Percentiles rank a stretch among this genome's conserved stretches.
These are phyloP conservation scores for Platygyra sinensis DNA, from an alignment of 64 coral and sea anemone species.

Conservation along the genomic window DNA sequence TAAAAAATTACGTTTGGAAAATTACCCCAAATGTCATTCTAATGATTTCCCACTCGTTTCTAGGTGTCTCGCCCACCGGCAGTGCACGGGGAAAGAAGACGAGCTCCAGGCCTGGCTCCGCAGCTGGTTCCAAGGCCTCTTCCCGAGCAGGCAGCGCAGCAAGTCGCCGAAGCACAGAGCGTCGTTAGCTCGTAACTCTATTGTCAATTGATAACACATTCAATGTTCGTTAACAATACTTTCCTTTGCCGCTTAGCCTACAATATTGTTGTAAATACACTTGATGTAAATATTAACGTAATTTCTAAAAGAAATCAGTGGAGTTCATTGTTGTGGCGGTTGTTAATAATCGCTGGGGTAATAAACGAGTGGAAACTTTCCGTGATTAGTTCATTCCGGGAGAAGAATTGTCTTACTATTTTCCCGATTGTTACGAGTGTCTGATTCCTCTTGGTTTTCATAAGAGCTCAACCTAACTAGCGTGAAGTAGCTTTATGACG, in stretches of 20 bases:
- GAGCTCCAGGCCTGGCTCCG: slow-evolving; percentile 59
- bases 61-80: slow-evolving; percentile 61
- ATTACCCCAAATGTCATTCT: too few species aligned
- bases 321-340: not conserved
- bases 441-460: not conserved
- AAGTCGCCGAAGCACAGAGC: slow-evolving; percentile 69
- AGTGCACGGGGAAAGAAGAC: slow-evolving; percentile 66
- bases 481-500: too few species aligned
- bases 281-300: not conserved
- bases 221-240: not conserved
- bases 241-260: not conserved
- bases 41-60: not conserved
- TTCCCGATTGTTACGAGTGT: not conserved
- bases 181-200: slow-evolving; percentile 15
- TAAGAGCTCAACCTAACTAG: not conserved
- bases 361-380: slow-evolving; percentile 10
- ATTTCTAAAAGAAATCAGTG: not conserved
- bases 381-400: too few species aligned
- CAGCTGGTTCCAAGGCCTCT: slow-evolving; percentile 70
- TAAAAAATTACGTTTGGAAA: too few species aligned
- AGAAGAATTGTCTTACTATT: too few species aligned
- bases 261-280: not conserved
- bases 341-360: not conserved
- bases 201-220: not conserved
- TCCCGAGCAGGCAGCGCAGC: slow-evolving; percentile 73